phyloP scores from a whole-genome alignment of 2,888 invertebrate genomes.

The Tryphoninae sp. region DNA sequence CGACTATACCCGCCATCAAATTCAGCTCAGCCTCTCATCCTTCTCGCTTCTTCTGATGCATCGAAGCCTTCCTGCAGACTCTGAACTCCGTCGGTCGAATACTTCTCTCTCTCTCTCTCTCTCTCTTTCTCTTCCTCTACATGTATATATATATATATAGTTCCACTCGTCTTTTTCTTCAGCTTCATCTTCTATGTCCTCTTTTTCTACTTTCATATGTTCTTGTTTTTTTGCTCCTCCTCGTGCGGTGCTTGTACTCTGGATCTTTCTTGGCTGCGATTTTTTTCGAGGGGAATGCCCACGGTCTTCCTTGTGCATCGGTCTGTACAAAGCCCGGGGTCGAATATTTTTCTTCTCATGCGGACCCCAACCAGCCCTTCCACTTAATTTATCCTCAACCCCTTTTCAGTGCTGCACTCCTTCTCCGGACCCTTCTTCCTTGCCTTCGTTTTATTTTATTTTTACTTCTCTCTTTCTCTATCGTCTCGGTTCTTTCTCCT shows the following conservation, averaged over 20 bases:
- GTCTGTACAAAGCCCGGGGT: slow-evolving; percentile 70
- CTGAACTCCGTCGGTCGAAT: slow-evolving; percentile 51
- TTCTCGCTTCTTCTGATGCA: slow-evolving; percentile 55
- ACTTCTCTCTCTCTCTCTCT: slow-evolving; percentile 48
- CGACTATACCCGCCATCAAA: slow-evolving; percentile 41
- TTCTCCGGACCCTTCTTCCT: slow-evolving; percentile 51
- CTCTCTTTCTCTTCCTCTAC: slow-evolving; percentile 26
- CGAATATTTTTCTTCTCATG: slow-evolving; percentile 71
- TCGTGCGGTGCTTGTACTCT: slow-evolving; percentile 35
- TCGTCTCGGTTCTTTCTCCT: slow-evolving; percentile 24
- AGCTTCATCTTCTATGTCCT: slow-evolving; percentile 36
- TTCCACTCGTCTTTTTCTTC: background rate
- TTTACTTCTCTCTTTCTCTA: slow-evolving; percentile 37
- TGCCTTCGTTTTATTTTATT: slow-evolving; percentile 33
- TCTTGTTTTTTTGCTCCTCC: slow-evolving; percentile 43
- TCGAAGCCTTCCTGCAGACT: slow-evolving; percentile 61
- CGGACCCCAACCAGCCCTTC: slow-evolving; percentile 73
- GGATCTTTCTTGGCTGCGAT: slow-evolving; percentile 60
- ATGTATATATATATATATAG: too few species aligned
- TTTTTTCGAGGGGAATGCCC: slow-evolving; percentile 69
- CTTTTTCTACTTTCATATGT: slow-evolving; percentile 55
- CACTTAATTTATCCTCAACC: slow-evolving; percentile 77
- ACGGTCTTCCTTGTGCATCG: slow-evolving; percentile 50
- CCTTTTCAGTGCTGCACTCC: slow-evolving; percentile 55
- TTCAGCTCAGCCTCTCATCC: slow-evolving; percentile 53